Percentiles rank a stretch among this genome's conserved stretches.
These are phyloP conservation scores for Perizoma affinitatum DNA, from an alignment of 2,888 invertebrate genomes.

Conservation along the genomic window DNA sequence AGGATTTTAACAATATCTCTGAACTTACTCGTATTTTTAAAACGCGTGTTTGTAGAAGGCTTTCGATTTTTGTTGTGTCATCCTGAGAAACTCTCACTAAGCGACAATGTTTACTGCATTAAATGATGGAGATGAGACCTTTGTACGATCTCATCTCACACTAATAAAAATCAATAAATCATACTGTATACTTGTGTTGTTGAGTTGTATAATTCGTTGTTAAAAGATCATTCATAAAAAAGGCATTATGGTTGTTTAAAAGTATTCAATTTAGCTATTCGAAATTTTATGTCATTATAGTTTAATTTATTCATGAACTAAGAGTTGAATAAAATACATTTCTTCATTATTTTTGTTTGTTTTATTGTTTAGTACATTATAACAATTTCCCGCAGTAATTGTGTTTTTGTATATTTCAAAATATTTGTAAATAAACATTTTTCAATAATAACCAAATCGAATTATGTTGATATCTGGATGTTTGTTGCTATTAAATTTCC, in stretches of 20 bases:
- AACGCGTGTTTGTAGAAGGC: conserved; percentile 24
- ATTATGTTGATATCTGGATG: too few relatives aligned
- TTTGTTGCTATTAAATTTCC: too few relatives aligned
- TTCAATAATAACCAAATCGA: too few relatives aligned
- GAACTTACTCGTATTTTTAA: conserved; percentile 6
- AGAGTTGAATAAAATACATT: conserved; percentile 45
- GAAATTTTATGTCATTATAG: conserved; percentile 63
- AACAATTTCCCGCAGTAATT: not conserved
- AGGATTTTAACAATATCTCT: conserved; percentile 6
- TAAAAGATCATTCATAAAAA: conserved; percentile 25
- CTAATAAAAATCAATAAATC: conserved; percentile 20
- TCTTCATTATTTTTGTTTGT: conserved; percentile 36
- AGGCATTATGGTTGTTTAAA: conserved; percentile 50
- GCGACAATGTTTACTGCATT: conserved; percentile 10
- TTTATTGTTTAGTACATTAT: conserved; percentile 12
- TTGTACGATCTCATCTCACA: conserved; percentile 25
- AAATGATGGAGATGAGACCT: not conserved
- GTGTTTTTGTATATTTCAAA: too few relatives aligned
- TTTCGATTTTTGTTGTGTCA: conserved; percentile 22
- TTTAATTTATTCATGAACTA: conserved; percentile 63
- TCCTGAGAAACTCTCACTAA: conserved; percentile 9
- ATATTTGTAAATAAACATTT: too few relatives aligned
- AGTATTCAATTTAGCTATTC: conserved; percentile 58
- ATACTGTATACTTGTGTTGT: conserved; percentile 30
- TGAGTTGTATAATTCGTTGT: conserved; percentile 35